Conservation (phyloP, 2,113 vertebrate genomes). For the Dicrurus megarhynchus region DNA sequence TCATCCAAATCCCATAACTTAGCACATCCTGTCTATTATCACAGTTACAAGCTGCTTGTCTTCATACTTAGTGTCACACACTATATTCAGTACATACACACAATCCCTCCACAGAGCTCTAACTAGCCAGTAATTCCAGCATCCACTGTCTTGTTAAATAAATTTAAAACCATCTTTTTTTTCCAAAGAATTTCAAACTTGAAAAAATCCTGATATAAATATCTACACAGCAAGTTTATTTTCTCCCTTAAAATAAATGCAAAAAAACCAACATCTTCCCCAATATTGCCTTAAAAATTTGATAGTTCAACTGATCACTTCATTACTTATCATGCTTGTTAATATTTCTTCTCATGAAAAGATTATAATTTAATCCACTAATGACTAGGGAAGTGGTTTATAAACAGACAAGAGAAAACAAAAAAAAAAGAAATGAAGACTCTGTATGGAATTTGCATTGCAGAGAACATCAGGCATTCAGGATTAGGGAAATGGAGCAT, state of each 20-base stretch:
- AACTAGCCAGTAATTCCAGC: not conserved
- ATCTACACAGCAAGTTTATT: not conserved
- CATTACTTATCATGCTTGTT: not conserved
- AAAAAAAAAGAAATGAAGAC: not conserved
- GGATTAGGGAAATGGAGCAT: conserved; percentile 40
- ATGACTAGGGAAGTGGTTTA: not conserved
- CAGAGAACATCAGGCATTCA: conserved; percentile 25
- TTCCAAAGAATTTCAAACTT: not conserved
- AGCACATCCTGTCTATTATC: not conserved
- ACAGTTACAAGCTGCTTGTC: not conserved
- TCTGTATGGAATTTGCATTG: not conserved
- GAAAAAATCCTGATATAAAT: not conserved
- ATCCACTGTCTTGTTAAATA: not conserved
- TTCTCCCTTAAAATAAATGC: not conserved
- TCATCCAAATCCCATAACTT: not conserved
- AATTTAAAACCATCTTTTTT: not conserved
- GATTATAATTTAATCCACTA: not conserved
- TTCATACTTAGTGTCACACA: not conserved
- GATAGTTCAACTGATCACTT: not conserved
- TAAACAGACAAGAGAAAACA: not conserved
- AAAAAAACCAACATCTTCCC: not conserved
- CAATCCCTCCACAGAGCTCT: not conserved
- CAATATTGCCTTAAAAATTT: not conserved
- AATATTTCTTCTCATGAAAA: not conserved
- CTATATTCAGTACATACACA: not conserved